phyloP scores from a whole-genome alignment of 2,888 invertebrate species.

The Hetaerina titia region DNA sequence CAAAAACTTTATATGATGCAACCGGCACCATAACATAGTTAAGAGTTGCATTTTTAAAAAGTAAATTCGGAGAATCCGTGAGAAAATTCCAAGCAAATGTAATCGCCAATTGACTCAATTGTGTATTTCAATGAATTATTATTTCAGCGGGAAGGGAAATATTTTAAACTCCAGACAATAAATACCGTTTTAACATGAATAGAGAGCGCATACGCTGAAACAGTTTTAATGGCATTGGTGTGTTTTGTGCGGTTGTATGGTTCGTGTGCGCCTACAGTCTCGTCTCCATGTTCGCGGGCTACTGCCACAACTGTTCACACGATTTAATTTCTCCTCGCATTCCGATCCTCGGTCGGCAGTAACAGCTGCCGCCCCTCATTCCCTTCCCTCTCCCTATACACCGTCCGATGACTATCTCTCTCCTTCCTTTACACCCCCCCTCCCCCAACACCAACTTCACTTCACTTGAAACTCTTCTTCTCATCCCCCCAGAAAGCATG shows the following conservation, averaged over 20 bases:
- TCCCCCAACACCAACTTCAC: too few species aligned
- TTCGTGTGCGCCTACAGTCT: not conserved
- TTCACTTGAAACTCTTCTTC: not conserved
- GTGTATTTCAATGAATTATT: too few species aligned
- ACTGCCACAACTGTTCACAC: not conserved
- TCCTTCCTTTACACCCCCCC: not conserved
- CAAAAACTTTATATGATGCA: too few species aligned
- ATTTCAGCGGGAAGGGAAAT: not conserved
- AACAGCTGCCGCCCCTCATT: not conserved
- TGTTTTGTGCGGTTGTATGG: not conserved
- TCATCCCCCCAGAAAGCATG: not conserved
- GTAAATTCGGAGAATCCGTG: too few species aligned
- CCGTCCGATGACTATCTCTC: not conserved
- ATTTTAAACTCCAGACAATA: not conserved
- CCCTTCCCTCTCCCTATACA: not conserved
- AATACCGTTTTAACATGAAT: not conserved
- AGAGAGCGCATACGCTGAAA: not conserved
- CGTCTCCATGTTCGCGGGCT: not conserved
- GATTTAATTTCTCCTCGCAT: conserved; percentile 15
- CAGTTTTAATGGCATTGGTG: not conserved
- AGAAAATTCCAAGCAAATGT: too few species aligned
- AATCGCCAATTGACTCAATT: too few species aligned
- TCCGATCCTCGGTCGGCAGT: not conserved
- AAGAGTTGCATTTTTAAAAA: too few species aligned
- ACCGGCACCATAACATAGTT: too few species aligned